These are phyloP conservation scores for Sebastes nivosus DNA, from an alignment of 2,797 vertebrate species.

Conservation along the genomic window DNA sequence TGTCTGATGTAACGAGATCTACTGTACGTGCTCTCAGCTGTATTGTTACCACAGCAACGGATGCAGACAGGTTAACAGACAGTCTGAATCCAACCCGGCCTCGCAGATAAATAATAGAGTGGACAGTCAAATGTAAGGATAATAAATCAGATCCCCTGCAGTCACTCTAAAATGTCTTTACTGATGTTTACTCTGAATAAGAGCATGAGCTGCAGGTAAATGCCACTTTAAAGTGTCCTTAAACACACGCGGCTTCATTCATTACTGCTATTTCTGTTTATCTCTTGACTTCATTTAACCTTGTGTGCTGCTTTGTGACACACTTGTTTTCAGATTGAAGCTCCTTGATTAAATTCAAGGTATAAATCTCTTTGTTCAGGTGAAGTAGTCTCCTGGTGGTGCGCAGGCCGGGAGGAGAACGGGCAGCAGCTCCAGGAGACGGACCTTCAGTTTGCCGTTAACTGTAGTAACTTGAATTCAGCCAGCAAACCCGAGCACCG, in stretches of 20 bases:
- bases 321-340: not conserved
- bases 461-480: too few relatives aligned
- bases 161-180: not conserved
- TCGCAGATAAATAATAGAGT: not conserved
- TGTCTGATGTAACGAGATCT: not conserved
- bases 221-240: not conserved
- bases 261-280: not conserved
- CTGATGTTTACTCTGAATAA: not conserved
- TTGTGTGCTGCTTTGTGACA: not conserved
- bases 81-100: not conserved
- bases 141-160: not conserved
- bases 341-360: not conserved
- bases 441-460: too few relatives aligned
- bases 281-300: not conserved
- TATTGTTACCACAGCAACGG: conserved; percentile 10
- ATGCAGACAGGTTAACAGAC: not conserved
- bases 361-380: not conserved
- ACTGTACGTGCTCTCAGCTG: not conserved
- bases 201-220: not conserved
- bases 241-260: too few relatives aligned
- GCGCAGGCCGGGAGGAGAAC: too few relatives aligned
- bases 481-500: too few relatives aligned
- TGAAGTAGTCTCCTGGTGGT: too few relatives aligned
- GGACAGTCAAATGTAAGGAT: not conserved
- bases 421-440: too few relatives aligned